Evolutionary conservation across 2,797 vertebrate species (phyloP).

Genomic region (Steatocranus sp.): DNA sequence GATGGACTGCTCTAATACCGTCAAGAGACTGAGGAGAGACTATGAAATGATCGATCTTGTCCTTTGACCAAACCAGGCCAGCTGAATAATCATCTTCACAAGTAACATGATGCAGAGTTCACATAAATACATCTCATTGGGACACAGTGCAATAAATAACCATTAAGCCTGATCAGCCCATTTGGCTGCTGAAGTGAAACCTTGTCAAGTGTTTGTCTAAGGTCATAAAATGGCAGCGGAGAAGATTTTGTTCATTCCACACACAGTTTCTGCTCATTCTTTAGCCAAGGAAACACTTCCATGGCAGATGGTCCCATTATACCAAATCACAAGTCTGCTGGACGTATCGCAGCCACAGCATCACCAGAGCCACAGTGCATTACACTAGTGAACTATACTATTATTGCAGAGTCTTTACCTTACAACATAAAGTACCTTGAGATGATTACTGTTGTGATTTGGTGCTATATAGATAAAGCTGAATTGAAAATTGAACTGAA

Average conservation of each 20-base stretch:
- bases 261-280: conserved; percentile 43
- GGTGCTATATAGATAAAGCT: not conserved
- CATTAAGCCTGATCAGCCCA: conserved; percentile 2
- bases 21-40: conserved; percentile 14
- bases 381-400: conserved; percentile 30
- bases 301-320: conserved; percentile 34
- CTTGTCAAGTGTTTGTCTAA: conserved; percentile 44
- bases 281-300: conserved; percentile 63
- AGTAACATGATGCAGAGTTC: conserved; percentile 50
- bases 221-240: conserved; percentile 42
- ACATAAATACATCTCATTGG: conserved; percentile 48
- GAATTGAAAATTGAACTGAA: not conserved
- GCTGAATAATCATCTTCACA: conserved; percentile 51
- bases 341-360: conserved; percentile 19
- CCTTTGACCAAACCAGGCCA: conserved; percentile 60
- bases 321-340: conserved; percentile 58
- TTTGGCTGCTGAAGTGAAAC: conserved; percentile 26
- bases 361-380: conserved; percentile 20
- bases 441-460: not conserved
- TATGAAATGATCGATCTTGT: conserved; percentile 46
- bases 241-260: conserved; percentile 58
- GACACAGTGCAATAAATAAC: conserved; percentile 55
- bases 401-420: rapidly evolving
- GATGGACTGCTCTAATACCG: conserved; percentile 9
- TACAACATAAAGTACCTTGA: not conserved